Base-by-base conservation (phyloP, 2,113 vertebrate species). In the Arenaria interpres region DNA sequence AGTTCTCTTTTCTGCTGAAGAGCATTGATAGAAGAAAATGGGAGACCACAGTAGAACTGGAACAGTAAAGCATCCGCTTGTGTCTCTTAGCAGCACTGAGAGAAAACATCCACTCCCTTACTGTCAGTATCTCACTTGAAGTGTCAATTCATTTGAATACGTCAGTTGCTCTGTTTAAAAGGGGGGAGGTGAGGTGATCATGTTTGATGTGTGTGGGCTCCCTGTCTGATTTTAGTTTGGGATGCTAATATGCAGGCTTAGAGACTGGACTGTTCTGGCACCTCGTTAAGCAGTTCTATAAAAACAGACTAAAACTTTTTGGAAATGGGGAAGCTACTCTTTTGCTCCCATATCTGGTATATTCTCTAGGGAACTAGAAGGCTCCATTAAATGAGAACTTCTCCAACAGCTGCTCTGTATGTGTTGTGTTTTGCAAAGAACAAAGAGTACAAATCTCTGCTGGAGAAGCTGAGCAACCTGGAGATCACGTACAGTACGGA, bases 381-480 rank as follows among this genome's bases (percentile, higher is more conserved):
- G 45, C 56, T 91, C 6, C 68, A 63, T 73, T 79, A 66, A 85
- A 62, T 3, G 9, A 60, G 45, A 75, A 75, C 39, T 39, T 48
- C 35, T 60, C 21, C 39, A 78, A 66, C 41, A 72, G 35, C 63
- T 77, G 48, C 67, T 60, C 8, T 85, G 37, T 71, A 53, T 56
- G 32, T 54, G 81, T 76, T 94, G 22, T 96, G 33, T 89, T 97
- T 76, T 95, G 21, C 92, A 81, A 92, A 99, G 99, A 98, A 95
- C 95, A 99, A 99, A 97, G 99, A 99, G 11, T 99, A 99, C 96
- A 98, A 98, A 64, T 93, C 94, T 10, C 83, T 99, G 74, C 97
- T 96, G 90, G 99, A 99, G 94, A 99, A 97, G 90, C 93, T 99
- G 66, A 97, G 50, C 33, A 94, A 43, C 57, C 94, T 99, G 96